Conservation (phyloP, 2,888 invertebrate species). For the Unio pictorum region DNA sequence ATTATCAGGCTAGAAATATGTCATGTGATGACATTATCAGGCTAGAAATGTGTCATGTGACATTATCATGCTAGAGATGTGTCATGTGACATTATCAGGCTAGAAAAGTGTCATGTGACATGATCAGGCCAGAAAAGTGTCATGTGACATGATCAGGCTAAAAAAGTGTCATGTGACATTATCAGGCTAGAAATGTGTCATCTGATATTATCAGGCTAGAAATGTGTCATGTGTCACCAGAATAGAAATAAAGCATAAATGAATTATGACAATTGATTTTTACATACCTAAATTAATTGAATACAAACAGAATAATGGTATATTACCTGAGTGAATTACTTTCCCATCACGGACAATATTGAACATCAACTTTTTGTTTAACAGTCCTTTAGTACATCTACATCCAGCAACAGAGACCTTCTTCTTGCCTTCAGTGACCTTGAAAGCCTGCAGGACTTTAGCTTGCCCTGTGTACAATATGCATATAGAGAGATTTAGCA, state of each 20-base stretch:
- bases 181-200: too few species aligned
- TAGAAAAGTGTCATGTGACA: too few species aligned
- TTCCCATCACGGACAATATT: slow-evolving; percentile 80
- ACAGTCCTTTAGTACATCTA: slow-evolving; percentile 83
- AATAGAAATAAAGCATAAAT: too few species aligned
- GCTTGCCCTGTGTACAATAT: slow-evolving; percentile 42
- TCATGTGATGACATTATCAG: background rate
- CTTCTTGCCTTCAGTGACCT: slow-evolving; percentile 79
- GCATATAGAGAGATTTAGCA: too few species aligned
- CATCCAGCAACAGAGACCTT: slow-evolving; percentile 92
- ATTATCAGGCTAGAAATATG: too few species aligned
- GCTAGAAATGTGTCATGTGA: background rate
- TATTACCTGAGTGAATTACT: slow-evolving; percentile 79
- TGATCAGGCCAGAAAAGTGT: too few species aligned
- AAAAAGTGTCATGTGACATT: too few species aligned
- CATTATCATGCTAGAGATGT: background rate
- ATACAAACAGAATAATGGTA: background rate
- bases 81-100: background rate
- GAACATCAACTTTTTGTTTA: slow-evolving; percentile 80
- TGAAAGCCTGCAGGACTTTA: slow-evolving; percentile 70
- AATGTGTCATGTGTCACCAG: background rate
- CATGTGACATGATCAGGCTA: too few species aligned
- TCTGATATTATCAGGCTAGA: background rate
- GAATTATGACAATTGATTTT: too few species aligned
- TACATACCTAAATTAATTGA: too few species aligned